Base-by-base conservation (phyloP, 2,113 vertebrate species). In the Coregonus clupeaformis region DNA sequence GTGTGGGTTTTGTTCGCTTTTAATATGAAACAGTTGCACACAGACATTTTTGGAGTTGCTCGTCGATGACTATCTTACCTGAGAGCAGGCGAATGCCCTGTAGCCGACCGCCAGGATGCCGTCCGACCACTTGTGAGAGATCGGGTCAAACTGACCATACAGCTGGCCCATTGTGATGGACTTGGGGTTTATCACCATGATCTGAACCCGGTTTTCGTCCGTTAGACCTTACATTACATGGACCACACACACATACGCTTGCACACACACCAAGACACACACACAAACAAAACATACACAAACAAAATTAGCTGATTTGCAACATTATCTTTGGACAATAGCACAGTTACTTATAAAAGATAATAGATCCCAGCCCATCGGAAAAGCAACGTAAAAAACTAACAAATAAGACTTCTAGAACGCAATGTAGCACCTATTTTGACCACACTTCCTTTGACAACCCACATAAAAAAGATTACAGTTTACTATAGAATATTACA, bases 71-170 rank as follows among this genome's bases (percentile, higher is more conserved):
- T n/a, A 29, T 65, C 91, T 91, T 87, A 97, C 96, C 75, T 84
- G n/a, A 1, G 96, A 96, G 24, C 92, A 77, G 32, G 96, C 95
- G 55, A 97, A 97, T 3, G 87, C 78, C 85, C 95, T 92, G 77
- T 96, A 97, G 82, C 94, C 96, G 78, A 97, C 93, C 0, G 96
- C 95, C 0, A 97, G 92, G 84, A 97, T 76, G 5, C 96, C 96
- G 36, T 97, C 95, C 0, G 96, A 96, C 96, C 96, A 97, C 75
- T 98, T 96, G 5, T 97, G 96, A 42, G 96, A 96, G 25, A 96
- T 91, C 0, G 91, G 86, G 47, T 98, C 96, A 78, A 98, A 97
- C 47, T 97, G 95, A 18, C 96, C 96, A 0, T 97, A 96, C 1
- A 97, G 92, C 72, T 97, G 95, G 3, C 95, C 96, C 95, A 96